These are phyloP conservation scores for Lasioglossum leucozonium DNA, from an alignment of 2,888 invertebrate species.

Conservation along the genomic window DNA sequence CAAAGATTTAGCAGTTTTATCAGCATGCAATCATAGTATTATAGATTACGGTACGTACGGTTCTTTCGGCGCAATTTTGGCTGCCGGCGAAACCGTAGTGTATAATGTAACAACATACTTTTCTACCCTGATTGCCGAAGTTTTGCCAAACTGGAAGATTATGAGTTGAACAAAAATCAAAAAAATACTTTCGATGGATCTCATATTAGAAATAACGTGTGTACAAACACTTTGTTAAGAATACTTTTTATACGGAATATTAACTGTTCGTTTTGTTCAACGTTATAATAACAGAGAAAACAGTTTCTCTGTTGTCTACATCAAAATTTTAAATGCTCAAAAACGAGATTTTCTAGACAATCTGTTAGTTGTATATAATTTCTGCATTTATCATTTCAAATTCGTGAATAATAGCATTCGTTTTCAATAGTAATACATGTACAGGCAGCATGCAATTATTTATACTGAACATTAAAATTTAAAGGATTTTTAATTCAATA, in stretches of 20 bases:
- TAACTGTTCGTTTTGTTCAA: constrained; percentile 31
- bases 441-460: not conserved
- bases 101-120: constrained; percentile 83
- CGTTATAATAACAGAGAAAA: constrained; percentile 8
- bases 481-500: not conserved
- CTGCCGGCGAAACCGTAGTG: constrained; percentile 83
- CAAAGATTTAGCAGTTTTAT: constrained; percentile 83
- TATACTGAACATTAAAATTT: constrained; percentile 1
- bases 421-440: constrained; percentile 18
- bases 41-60: constrained; percentile 85
- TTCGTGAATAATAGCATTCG: constrained; percentile 10
- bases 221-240: constrained; percentile 47
- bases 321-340: constrained; percentile 37
- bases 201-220: constrained; percentile 33
- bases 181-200: constrained; percentile 45
- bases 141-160: constrained; percentile 81
- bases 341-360: constrained; percentile 26
- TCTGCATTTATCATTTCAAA: constrained; percentile 19
- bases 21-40: constrained; percentile 84
- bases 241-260: constrained; percentile 46
- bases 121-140: constrained; percentile 81
- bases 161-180: constrained; percentile 78
- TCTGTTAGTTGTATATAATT: constrained; percentile 21
- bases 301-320: constrained; percentile 26
- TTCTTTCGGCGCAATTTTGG: constrained; percentile 83